Percentiles rank a stretch among this genome's conserved stretches.
These are phyloP conservation scores for Agriopis leucophaearia DNA, from an alignment of 2,888 invertebrate species.

Conservation along the genomic window DNA sequence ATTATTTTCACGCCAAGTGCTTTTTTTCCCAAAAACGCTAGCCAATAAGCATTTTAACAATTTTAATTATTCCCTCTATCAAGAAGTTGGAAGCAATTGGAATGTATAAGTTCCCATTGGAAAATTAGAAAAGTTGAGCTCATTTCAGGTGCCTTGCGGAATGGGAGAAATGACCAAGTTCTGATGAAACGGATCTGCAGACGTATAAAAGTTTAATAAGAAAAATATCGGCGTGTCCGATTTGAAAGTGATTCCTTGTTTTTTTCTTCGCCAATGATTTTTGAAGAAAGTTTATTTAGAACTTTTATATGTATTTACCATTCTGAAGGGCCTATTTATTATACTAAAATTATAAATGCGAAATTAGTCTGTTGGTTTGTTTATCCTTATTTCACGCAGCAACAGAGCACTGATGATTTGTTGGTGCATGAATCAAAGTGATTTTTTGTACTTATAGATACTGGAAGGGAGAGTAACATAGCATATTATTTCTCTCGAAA, in stretches of 20 bases:
- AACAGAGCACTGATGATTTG: no score
- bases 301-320: background rate
- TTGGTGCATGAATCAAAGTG: no score
- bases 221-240: conserved; percentile 49
- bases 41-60: conserved; percentile 27
- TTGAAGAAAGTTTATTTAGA: background rate
- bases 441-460: no score
- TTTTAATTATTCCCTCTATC: conserved; percentile 38
- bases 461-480: no score
- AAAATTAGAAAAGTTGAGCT: conserved; percentile 80
- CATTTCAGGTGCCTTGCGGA: conserved; percentile 67
- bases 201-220: conserved; percentile 53
- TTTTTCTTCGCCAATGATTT: conserved; percentile 7
- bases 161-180: conserved; percentile 71
- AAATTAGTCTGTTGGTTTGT: no score
- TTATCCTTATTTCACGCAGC: no score
- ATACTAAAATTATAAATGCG: no score
- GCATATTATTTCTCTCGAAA: no score
- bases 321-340: background rate
- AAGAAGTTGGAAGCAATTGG: conserved; percentile 30
- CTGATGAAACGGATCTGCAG: conserved; percentile 60
- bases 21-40: conserved; percentile 17
- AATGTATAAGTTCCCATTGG: conserved; percentile 74
- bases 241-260: conserved; percentile 23
- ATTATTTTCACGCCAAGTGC: conserved; percentile 15